A percentile compares a stretch with the other conserved stretches of the same genome.
These are phyloP conservation scores for Drosophila aff. DNA, from an alignment of 1,140 invertebrate species.

Conservation along the genomic window DNA sequence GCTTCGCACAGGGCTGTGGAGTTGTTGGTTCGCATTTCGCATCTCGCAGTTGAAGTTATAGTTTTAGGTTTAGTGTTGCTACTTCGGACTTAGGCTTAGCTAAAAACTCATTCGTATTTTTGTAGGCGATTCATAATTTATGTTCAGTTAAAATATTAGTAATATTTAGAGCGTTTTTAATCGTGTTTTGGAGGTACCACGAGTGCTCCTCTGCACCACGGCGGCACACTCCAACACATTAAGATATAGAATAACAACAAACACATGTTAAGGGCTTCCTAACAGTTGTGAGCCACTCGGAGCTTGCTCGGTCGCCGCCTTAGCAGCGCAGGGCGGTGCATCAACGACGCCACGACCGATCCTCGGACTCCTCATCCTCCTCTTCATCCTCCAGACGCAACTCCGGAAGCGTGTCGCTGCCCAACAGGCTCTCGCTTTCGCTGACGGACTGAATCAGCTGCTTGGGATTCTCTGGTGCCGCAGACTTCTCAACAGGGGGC, in stretches of 20 bases:
- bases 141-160: slow-evolving; percentile 77
- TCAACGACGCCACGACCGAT: slow-evolving; percentile 85
- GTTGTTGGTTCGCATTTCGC: slow-evolving; percentile 37
- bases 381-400: slow-evolving; percentile 83
- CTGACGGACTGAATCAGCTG: slow-evolving; percentile 68
- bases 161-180: slow-evolving; percentile 77
- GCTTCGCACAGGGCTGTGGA: slow-evolving; percentile 39
- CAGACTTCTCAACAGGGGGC: slow-evolving; percentile 56
- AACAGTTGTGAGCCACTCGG: slow-evolving; percentile 60
- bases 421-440: slow-evolving; percentile 72
- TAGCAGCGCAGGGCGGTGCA: slow-evolving; percentile 56
- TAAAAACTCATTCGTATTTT: slow-evolving; percentile 64
- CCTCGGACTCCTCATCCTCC: slow-evolving; percentile 84
- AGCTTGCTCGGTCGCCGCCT: slow-evolving; percentile 42
- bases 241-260: slow-evolving; percentile 79
- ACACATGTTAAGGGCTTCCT: slow-evolving; percentile 65
- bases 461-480: slow-evolving; percentile 52
- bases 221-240: slow-evolving; percentile 28
- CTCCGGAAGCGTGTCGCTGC: slow-evolving; percentile 76
- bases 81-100: slow-evolving; percentile 53
- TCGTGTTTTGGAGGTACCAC: slow-evolving; percentile 33
- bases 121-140: slow-evolving; percentile 71
- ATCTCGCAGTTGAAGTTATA: slow-evolving; percentile 10
- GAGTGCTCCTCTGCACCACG: slow-evolving; percentile 5
- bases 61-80: slow-evolving; percentile 41